These are phyloP conservation scores for Amiota minor DNA, from an alignment of 2,888 invertebrate species.

Conservation along the genomic window DNA sequence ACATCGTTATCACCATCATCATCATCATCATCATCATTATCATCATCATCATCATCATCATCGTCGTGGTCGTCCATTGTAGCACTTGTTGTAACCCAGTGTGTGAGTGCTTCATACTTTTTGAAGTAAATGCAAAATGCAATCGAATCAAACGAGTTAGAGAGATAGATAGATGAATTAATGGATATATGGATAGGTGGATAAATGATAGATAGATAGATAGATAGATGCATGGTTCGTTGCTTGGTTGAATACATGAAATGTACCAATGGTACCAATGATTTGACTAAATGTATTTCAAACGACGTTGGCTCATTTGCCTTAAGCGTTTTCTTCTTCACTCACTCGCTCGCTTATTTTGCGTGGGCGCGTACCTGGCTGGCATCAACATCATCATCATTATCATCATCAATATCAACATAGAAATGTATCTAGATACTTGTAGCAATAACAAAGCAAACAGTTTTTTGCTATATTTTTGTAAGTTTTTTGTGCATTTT, in stretches of 20 bases:
- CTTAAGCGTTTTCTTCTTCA: no score
- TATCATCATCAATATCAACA: background rate
- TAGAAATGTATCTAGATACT: background rate
- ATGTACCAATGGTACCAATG: no score
- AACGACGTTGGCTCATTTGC: background rate
- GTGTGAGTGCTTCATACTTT: conserved; percentile 1
- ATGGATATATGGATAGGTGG: no score
- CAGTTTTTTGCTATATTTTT: no score
- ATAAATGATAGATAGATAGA: no score
- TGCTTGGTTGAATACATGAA: no score
- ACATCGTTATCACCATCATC: background rate
- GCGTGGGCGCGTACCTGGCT: background rate
- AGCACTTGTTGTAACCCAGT: background rate
- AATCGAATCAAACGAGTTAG: background rate
- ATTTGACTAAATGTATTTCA: background rate
- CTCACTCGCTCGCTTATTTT: background rate
- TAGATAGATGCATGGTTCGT: no score
- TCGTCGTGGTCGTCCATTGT: no score
- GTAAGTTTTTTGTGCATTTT: no score
- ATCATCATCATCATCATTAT: background rate
- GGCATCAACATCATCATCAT: background rate
- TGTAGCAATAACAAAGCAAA: background rate
- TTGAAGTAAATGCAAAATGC: background rate
- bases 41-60: background rate
- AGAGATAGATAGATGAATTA: no score